These are phyloP conservation scores for Cephus nigrinus DNA, from an alignment of 2,888 invertebrate species.

Conservation along the genomic window DNA sequence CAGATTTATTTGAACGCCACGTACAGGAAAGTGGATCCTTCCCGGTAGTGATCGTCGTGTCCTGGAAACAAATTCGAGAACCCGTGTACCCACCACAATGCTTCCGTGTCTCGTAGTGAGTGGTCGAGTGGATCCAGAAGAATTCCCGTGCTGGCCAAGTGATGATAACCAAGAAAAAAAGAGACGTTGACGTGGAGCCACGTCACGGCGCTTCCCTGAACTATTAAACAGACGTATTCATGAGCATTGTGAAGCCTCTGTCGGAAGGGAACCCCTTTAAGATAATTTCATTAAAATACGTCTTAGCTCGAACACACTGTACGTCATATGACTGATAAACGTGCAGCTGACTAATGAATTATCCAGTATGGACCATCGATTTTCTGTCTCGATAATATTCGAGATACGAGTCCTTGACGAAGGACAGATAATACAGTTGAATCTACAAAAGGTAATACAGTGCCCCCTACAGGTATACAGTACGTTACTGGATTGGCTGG, in stretches of 20 bases:
- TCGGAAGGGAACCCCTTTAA: neutral
- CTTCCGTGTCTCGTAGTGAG: neutral
- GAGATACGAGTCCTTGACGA: neutral
- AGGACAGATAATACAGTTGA: neutral
- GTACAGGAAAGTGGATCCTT: neutral
- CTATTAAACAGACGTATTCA: conserved; percentile 21
- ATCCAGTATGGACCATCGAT: neutral
- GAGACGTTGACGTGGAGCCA: conserved; percentile 22
- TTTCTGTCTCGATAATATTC: neutral
- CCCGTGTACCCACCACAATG: neutral
- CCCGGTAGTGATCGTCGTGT: neutral
- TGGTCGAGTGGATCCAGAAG: neutral
- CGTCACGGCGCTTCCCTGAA: conserved; percentile 34
- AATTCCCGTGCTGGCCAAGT: neutral
- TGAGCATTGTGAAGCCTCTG: neutral
- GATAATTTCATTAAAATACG: neutral
- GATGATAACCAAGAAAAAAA: neutral
- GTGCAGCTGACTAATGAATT: neutral
- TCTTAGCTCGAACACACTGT: neutral
- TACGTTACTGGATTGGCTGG: neutral
- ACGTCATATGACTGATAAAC: neutral
- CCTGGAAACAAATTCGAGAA: neutral
- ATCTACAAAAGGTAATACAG: neutral
- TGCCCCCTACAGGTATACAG: neutral
- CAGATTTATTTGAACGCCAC: neutral